These are phyloP conservation scores for Ephestia elutella DNA, from an alignment of 1,140 invertebrate genomes.

Conservation along the genomic window DNA sequence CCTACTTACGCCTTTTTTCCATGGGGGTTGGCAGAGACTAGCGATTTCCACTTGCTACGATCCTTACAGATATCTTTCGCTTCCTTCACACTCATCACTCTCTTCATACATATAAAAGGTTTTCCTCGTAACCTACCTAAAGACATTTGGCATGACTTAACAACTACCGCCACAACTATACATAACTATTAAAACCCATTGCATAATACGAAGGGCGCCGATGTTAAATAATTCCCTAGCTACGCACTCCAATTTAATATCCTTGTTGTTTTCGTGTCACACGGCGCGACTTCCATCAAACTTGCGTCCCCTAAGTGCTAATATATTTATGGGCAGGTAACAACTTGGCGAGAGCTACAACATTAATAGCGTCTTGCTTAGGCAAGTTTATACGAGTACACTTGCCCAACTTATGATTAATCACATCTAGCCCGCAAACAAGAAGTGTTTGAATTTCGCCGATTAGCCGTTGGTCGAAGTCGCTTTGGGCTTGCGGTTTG, in stretches of 20 bases:
- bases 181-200: no score
- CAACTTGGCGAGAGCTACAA: slow-evolving; percentile 28
- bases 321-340: slow-evolving; percentile 31
- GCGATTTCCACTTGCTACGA: no score
- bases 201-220: no score
- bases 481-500: neutral
- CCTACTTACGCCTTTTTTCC: no score
- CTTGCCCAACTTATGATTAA: slow-evolving; percentile 29
- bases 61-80: no score
- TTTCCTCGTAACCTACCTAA: no score
- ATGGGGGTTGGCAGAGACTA: no score
- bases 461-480: neutral
- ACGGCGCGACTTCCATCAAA: slow-evolving; percentile 24
- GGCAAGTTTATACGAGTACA: slow-evolving; percentile 25
- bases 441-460: slow-evolving; percentile 12
- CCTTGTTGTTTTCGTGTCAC: slow-evolving; percentile 9
- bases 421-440: slow-evolving; percentile 13
- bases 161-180: no score
- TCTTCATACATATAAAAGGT: no score
- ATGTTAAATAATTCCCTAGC: neutral
- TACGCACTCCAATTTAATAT: neutral
- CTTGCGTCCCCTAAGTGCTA: slow-evolving; percentile 21
- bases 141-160: no score
- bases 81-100: no score
- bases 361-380: slow-evolving; percentile 28